Evolutionary conservation across 2,113 vertebrate species (phyloP).

Genomic region (Ornithorhynchus anatinus): DNA sequence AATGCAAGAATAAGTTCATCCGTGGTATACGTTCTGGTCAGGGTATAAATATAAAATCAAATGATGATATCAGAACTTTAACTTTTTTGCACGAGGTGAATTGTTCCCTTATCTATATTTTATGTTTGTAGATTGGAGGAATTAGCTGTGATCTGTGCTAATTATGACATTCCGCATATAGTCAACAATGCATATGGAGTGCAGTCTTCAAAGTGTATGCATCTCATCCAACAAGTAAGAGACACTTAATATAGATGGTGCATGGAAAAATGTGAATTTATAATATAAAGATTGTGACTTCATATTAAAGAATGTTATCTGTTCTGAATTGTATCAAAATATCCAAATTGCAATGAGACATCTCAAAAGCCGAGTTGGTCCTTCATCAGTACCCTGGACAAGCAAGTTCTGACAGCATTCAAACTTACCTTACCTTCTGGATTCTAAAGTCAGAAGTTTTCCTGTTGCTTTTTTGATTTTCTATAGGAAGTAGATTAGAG

Average conservation of each 20-base stretch:
- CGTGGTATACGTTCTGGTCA: neutral
- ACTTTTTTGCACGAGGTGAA: neutral
- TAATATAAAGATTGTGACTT: neutral
- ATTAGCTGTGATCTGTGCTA: constrained; percentile 84
- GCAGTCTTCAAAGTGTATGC: constrained; percentile 97
- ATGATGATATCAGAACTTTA: neutral
- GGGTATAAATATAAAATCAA: neutral
- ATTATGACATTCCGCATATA: constrained; percentile 86
- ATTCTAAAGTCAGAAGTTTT: no score
- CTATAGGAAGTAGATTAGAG: no score
- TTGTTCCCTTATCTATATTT: constrained; percentile 45
- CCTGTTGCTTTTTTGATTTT: no score
- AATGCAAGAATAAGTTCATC: neutral
- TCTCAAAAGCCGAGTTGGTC: neutral
- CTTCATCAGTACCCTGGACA: no score
- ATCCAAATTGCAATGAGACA: no score
- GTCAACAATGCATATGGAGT: constrained; percentile 97
- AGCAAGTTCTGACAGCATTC: no score
- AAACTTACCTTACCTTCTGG: no score
- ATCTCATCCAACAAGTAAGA: constrained; percentile 94
- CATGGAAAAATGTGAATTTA: neutral
- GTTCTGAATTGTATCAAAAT: no score
- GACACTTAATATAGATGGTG: neutral
- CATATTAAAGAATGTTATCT: neutral
- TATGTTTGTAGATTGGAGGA: constrained; percentile 85